A percentile compares a stretch with the other conserved stretches of the same genome.
Evolutionary conservation across 1,140 invertebrate genomes (phyloP).

Genomic region (Belonocnema kinseyi): DNA sequence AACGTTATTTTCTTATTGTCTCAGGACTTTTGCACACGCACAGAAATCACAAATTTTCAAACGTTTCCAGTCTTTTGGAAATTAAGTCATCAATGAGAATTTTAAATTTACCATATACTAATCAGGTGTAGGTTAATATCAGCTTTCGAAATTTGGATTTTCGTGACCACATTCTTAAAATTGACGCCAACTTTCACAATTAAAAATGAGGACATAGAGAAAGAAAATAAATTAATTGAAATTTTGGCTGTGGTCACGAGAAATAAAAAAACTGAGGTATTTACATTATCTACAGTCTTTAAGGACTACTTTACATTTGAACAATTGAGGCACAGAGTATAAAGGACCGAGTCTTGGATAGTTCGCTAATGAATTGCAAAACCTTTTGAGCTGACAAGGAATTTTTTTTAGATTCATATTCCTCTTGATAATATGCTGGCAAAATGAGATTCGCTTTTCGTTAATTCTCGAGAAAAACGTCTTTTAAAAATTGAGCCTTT

Average conservation of each 20-base stretch:
- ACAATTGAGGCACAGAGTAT: slow-evolving; percentile 8
- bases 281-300: background rate
- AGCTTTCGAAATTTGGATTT: too few relatives aligned
- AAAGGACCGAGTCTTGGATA: background rate
- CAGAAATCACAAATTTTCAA: background rate
- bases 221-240: background rate
- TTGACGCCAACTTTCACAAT: too few relatives aligned
- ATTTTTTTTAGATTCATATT: background rate
- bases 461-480: background rate
- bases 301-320: background rate
- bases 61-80: background rate
- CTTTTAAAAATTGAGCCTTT: background rate
- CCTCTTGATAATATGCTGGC: too few relatives aligned
- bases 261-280: background rate
- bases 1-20: background rate
- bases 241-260: background rate
- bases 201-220: background rate
- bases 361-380: background rate
- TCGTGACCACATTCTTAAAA: too few relatives aligned
- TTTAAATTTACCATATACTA: too few relatives aligned
- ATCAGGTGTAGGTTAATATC: too few relatives aligned
- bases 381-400: background rate
- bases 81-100: background rate
- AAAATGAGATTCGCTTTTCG: background rate
- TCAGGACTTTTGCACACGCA: slow-evolving; percentile 4